Evolutionary conservation across 2,888 invertebrate species (phyloP), one percentile per base, ranked within the genome.

Genomic region (Nemapogon koenigi): DNA sequence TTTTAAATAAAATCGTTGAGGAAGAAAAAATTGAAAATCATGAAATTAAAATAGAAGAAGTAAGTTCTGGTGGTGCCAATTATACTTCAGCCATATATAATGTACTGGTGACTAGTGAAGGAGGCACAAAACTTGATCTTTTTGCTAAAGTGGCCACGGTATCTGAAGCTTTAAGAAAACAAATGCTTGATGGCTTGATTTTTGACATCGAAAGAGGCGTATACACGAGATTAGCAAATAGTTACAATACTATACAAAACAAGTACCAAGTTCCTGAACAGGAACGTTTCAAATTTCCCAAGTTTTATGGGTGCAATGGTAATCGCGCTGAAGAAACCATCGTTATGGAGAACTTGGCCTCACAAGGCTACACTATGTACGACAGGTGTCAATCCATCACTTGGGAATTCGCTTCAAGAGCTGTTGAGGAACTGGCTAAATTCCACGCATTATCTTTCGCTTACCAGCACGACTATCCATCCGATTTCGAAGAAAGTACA

Each of bases 131-230:
- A 0, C 35, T 63, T 2, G 43, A 57, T n/a, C 43, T 65, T 3
- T 67, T 68, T 39, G 60, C 50, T 0, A 67, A 68, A 49, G 55
- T 67, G 0, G 62, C 64, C 0, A 52, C 49, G 1, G 43, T 64
- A 2, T 53, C 54, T 1, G 57, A 59, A 10, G 48, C 52, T 3
- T 41, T 61, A 41, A 49, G 71, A 3, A 22, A 39, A 17, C 44
- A 36, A 1, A 43, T 51, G 35, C 40, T 46, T 33, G 47, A 47
- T 8, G 47, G 43, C 6, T 38, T 10, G 4, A 16, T 42, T 7
- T 44, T 33, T 19, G 16, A 30, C 8, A 13, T 8, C 1, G 44
- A 44, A 26, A 3, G 11, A 2, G 37, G 22, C 14, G 14, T 38
- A 6, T 44, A 44, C 37, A 16, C 17, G 3, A 26, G 40, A 2